These are phyloP conservation scores for Carettochelys insculpta DNA, from an alignment of 2,113 vertebrate species.

Conservation along the genomic window DNA sequence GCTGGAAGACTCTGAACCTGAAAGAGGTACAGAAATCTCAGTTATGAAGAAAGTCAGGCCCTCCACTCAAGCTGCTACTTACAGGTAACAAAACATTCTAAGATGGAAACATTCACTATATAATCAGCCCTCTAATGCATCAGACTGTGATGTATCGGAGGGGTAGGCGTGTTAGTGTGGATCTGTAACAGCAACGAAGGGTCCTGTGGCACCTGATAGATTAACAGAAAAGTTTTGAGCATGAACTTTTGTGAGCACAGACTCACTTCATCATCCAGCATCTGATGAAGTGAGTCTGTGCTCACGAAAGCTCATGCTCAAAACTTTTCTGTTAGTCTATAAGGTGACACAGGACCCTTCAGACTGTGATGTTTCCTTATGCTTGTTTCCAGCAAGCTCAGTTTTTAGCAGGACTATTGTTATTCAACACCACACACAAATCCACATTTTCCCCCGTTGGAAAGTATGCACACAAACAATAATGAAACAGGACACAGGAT, in stretches of 20 bases:
- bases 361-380: not conserved
- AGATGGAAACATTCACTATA: not conserved
- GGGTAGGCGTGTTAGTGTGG: too few relatives aligned
- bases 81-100: fast-evolving
- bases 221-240: too few relatives aligned
- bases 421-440: not conserved
- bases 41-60: not conserved
- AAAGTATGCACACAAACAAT: too few relatives aligned
- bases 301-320: too few relatives aligned
- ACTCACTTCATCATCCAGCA: too few relatives aligned
- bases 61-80: fast-evolving
- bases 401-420: not conserved
- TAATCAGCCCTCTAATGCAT: not conserved
- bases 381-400: not conserved
- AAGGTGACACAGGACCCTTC: too few relatives aligned
- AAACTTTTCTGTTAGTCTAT: too few relatives aligned
- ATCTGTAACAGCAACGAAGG: too few relatives aligned
- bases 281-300: too few relatives aligned
- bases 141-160: not conserved
- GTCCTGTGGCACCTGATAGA: too few relatives aligned
- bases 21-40: not conserved
- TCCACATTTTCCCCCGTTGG: fast-evolving
- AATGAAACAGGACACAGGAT: not conserved
- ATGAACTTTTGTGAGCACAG: too few relatives aligned
- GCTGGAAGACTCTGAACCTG: constrained; percentile 85